Evolutionary conservation across 1,140 invertebrate species (phyloP).

Genomic region (Scaptomyza hsui): DNA sequence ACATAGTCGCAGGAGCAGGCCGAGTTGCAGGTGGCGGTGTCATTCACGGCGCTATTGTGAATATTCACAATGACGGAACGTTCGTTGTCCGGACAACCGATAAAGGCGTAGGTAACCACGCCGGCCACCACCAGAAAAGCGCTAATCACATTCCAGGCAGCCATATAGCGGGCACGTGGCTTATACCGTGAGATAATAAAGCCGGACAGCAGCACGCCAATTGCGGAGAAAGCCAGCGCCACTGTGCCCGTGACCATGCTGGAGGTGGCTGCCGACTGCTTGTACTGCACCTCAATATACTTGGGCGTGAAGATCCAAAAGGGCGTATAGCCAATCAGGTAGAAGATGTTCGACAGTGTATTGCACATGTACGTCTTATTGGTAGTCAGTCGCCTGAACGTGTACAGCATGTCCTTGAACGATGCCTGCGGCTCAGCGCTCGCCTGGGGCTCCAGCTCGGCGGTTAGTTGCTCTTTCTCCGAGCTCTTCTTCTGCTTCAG

Average conservation of each 20-base stretch:
- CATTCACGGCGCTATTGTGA: constrained; percentile 81
- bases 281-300: constrained; percentile 90
- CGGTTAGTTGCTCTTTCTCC: constrained; percentile 57
- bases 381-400: constrained; percentile 86
- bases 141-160: constrained; percentile 90
- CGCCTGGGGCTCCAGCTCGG: constrained; percentile 52
- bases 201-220: constrained; percentile 89
- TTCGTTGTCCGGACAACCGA: constrained; percentile 87
- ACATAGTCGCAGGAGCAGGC: constrained; percentile 88
- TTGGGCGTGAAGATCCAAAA: constrained; percentile 92
- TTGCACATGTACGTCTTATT: constrained; percentile 89
- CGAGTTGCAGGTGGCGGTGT: constrained; percentile 86
- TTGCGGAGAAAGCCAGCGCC: constrained; percentile 89
- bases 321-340: constrained; percentile 89
- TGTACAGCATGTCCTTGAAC: constrained; percentile 86
- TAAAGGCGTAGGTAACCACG: constrained; percentile 88
- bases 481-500: constrained; percentile 41
- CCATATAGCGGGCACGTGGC: constrained; percentile 88
- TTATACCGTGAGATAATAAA: constrained; percentile 88
- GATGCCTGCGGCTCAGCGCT: constrained; percentile 81
- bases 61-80: constrained; percentile 79
- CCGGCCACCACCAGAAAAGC: constrained; percentile 87
- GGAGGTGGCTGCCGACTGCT: constrained; percentile 89
- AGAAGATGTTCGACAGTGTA: constrained; percentile 88
- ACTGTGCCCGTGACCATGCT: constrained; percentile 87